Evolutionary conservation across 2,113 vertebrate genomes (phyloP), one percentile per base, ranked within the genome.

Genomic region (Planiliza haematocheilus): DNA sequence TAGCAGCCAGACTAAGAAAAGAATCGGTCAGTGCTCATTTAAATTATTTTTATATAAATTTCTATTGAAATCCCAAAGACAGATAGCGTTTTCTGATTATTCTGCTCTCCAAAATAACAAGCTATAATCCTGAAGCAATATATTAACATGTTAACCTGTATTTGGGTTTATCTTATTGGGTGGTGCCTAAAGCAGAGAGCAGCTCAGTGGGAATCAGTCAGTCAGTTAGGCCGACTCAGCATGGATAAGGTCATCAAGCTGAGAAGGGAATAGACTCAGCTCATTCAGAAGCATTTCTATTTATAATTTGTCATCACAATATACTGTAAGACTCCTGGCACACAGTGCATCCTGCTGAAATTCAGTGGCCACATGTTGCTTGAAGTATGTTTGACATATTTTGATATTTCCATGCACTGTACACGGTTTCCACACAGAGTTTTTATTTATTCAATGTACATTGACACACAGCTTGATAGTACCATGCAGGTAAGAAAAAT

Each of bases 391-490:
- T 73, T 42, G 51, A 52, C 36, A 64, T 18, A 21, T 53, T 2
- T 43, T 16, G 18, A 7, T 8, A 58, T 52, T 74, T 77, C 76
- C 60, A 80, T 53, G 36, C 58, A 59, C 46, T 14, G 1, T n/a
- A 77, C 70, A 70, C 67, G 71, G 20, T 77, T 81, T 91, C 70
- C 86, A 88, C 81, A 88, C 88, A 86, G 53, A 86, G 62, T 75
- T 77, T 89, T 89, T 91, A 88, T 92, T 90, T 89, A 86, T 91
- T 90, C 78, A 90, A 89, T 81, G 65, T 85, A 90, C 82, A 89
- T 55, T 64, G 74, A 87, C 68, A 88, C 71, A 91, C 79, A 91
- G 73, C 59, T 79, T 74, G 49, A 83, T 74, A 77, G 74, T 53
- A 84, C 67, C 91, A 92, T 91, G 90, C 85, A 63, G 77, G 81